These are phyloP conservation scores for Cryptops parisi DNA, from an alignment of 2,888 invertebrate genomes.

Conservation along the genomic window DNA sequence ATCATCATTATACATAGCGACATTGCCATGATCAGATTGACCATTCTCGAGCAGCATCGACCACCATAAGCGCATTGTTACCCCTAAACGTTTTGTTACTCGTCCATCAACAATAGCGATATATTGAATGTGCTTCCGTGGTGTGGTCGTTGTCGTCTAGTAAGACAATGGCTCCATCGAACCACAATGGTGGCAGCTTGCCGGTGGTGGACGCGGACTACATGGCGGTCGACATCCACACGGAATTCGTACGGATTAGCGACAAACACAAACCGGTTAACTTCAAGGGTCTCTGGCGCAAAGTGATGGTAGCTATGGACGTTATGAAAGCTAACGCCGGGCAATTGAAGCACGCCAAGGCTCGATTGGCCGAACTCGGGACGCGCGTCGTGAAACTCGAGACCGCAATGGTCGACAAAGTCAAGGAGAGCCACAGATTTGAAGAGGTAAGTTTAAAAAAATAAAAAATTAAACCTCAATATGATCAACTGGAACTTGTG, in stretches of 20 bases:
- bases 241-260: conserved; percentile 93
- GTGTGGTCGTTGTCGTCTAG: too few relatives aligned
- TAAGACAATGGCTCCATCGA: too few relatives aligned
- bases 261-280: conserved; percentile 83
- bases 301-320: conserved; percentile 79
- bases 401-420: conserved; percentile 82
- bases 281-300: conserved; percentile 80
- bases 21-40: too few relatives aligned
- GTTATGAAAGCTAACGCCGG: conserved; percentile 72
- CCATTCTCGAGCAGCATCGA: too few relatives aligned
- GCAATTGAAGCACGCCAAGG: conserved; percentile 64
- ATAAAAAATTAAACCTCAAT: not conserved
- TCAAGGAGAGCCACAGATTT: conserved; percentile 78
- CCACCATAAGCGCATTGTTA: too few relatives aligned
- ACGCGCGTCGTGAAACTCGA: conserved; percentile 79
- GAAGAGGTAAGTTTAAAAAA: conserved; percentile 54
- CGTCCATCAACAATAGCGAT: too few relatives aligned
- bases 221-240: conserved; percentile 91
- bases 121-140: too few relatives aligned
- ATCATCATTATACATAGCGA: too few relatives aligned
- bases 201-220: conserved; percentile 96
- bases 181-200: conserved; percentile 41
- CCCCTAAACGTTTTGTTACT: too few relatives aligned
- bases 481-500: conserved; percentile 62
- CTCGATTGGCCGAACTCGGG: conserved; percentile 64